Percentiles rank a stretch among this genome's conserved stretches.
Evolutionary conservation across 1,140 invertebrate species (phyloP).

Genomic region (Nixonia krombeini): DNA sequence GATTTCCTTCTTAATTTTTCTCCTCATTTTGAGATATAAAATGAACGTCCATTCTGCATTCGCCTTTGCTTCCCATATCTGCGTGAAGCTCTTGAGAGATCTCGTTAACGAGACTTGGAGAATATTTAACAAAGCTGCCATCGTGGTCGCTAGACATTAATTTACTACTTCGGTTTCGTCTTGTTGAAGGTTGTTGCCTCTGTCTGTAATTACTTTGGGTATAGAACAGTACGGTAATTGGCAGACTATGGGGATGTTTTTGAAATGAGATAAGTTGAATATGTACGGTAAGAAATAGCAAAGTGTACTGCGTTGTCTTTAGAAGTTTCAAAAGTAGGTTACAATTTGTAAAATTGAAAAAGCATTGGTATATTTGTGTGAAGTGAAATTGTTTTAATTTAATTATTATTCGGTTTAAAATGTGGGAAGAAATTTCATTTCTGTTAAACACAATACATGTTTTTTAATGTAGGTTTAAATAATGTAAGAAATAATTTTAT

Average conservation of each 20-base stretch:
- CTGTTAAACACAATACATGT: too few species aligned
- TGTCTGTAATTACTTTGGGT: conserved; percentile 17
- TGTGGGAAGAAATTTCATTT: too few species aligned
- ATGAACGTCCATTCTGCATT: conserved; percentile 13
- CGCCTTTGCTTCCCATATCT: conserved; percentile 26
- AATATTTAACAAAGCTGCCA: conserved; percentile 32
- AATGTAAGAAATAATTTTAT: too few species aligned
- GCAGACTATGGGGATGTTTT: conserved; percentile 3
- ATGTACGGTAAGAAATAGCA: neutral
- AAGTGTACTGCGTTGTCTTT: neutral
- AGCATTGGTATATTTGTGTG: too few species aligned
- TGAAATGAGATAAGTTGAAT: conserved; percentile 3
- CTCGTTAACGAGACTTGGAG: conserved; percentile 41
- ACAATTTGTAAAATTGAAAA: too few species aligned
- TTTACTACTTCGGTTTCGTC: conserved; percentile 33
- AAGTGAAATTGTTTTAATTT: too few species aligned
- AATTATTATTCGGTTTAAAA: too few species aligned
- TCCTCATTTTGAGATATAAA: conserved; percentile 15
- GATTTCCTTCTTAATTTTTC: conserved; percentile 52
- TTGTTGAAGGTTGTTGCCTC: conserved; percentile 12
- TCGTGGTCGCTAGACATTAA: conserved; percentile 18
- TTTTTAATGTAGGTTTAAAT: too few species aligned
- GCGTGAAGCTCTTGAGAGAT: conserved; percentile 30
- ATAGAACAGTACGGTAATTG: conserved; percentile 23
- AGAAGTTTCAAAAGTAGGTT: too few species aligned